phyloP scores from a whole-genome alignment of 2,797 vertebrate genomes.

The Leptatherina wallacei region DNA sequence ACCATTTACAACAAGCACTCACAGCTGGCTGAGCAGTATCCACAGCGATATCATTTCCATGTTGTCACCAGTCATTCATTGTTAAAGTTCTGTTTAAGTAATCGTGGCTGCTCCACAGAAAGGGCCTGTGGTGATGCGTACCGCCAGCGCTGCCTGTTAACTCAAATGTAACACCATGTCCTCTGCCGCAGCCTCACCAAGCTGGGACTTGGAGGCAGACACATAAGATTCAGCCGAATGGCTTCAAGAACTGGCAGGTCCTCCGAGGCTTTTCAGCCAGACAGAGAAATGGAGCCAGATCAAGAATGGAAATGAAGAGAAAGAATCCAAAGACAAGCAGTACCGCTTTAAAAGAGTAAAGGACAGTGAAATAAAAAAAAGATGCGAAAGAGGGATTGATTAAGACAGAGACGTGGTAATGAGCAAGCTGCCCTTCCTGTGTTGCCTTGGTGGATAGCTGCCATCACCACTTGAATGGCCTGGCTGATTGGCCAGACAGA shows the following conservation, averaged over 20 bases:
- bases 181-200: slow-evolving; percentile 66
- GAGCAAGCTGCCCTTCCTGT: slow-evolving; percentile 58
- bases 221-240: slow-evolving; percentile 65
- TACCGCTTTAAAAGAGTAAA: slow-evolving; percentile 11
- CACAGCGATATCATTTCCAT: slow-evolving; percentile 58
- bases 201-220: slow-evolving; percentile 63
- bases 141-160: slow-evolving; percentile 65
- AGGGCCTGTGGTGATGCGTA: slow-evolving; percentile 48
- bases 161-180: slow-evolving; percentile 73
- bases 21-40: slow-evolving; percentile 63
- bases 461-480: slow-evolving; percentile 59
- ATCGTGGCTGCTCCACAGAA: slow-evolving; percentile 45
- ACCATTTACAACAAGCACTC: slow-evolving; percentile 41
- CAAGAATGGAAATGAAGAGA: slow-evolving; percentile 54
- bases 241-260: slow-evolving; percentile 74
- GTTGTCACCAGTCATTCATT: slow-evolving; percentile 72
- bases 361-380: slow-evolving; percentile 36
- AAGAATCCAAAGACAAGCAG: slow-evolving; percentile 27
- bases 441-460: slow-evolving; percentile 58
- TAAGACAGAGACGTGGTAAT: slow-evolving; percentile 63
- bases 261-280: slow-evolving; percentile 61
- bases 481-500: slow-evolving; percentile 72
- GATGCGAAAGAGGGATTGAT: slow-evolving; percentile 52
- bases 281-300: slow-evolving; percentile 62
- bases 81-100: slow-evolving; percentile 62